Evolutionary conservation across 2,113 vertebrate species (phyloP), one percentile per base, ranked within the genome.

Genomic region (Rhabdornis inornatus): DNA sequence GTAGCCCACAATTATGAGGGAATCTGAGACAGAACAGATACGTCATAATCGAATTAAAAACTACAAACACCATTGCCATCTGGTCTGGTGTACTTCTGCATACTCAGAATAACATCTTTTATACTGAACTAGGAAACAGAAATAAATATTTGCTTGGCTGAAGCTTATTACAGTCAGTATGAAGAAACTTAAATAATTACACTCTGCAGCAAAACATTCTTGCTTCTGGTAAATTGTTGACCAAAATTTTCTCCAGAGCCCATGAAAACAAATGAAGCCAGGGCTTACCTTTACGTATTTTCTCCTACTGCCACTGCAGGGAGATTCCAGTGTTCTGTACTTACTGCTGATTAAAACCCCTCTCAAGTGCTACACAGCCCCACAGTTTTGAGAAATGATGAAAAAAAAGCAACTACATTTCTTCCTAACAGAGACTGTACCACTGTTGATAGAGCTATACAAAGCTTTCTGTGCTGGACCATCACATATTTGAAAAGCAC

Each of bases 1-100:
- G 42, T 50, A 72, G 75, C 50, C 55, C 39, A 63, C 30, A 94
- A 37, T 63, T 93, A 83, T 90, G 66, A 76, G 33, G 55, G 42
- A 95, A 90, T 91, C 89, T 80, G 90, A 94, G 75, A 91, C 60
- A 94, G 53, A 87, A 61, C 89, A 97, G 89, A 83, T 89, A 94
- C 13, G 24, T 86, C 89, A 90, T 92, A 91, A 95, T 85, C 70
- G 90, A 6, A 11, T 95, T 92, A 95, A 94, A 94, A 95, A 90
- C 39, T 92, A 91, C 70, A 87, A 92, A 87, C 82, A 83, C 50
- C 8, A 0, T 37, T 78, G 85, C 93, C 87, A 93, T 95, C 85
- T 96, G 95, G 78, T 91, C 79, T 42, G 50, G 64, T 3, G 79
- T 88, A 86, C n/a, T 79, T 80, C 66, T 65, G 25, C 45, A 61